phyloP scores from a whole-genome alignment of 92 coral and sea anemone species.

The Palythoa grandiflora region DNA sequence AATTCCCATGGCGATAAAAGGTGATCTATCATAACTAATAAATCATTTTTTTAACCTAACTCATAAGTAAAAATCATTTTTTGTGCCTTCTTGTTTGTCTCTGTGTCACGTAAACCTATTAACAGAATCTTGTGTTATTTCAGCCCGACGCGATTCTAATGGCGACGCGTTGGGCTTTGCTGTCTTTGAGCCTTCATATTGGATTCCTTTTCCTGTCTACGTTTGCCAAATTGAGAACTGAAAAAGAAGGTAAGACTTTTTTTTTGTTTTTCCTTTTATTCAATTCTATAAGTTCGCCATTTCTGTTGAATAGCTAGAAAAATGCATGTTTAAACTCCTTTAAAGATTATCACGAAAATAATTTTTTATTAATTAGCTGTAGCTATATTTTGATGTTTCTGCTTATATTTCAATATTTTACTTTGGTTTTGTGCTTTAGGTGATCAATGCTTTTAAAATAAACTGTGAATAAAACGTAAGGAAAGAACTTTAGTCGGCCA shows the following conservation, averaged over 20 bases:
- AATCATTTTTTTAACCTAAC: too few relatives aligned
- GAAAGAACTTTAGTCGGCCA: not conserved
- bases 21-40: not conserved
- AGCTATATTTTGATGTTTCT: not conserved
- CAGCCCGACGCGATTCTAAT: constrained; percentile 41
- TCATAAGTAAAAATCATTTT: not conserved
- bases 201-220: not conserved
- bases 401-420: not conserved
- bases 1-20: not conserved
- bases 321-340: not conserved
- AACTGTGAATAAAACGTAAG: not conserved
- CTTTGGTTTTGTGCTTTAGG: not conserved
- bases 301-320: not conserved
- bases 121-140: constrained; percentile 14
- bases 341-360: not conserved
- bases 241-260: constrained; percentile 23
- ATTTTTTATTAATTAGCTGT: not conserved
- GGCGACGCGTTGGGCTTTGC: constrained; percentile 10
- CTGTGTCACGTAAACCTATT: constrained; percentile 4
- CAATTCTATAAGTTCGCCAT: not conserved
- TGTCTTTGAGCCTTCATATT: not conserved
- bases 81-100: constrained; percentile 9
- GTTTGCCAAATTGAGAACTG: not conserved
- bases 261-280: not conserved
- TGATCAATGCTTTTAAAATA: not conserved